phyloP scores from a whole-genome alignment of 2,888 invertebrate species.

The Odontocerum albicorne region DNA sequence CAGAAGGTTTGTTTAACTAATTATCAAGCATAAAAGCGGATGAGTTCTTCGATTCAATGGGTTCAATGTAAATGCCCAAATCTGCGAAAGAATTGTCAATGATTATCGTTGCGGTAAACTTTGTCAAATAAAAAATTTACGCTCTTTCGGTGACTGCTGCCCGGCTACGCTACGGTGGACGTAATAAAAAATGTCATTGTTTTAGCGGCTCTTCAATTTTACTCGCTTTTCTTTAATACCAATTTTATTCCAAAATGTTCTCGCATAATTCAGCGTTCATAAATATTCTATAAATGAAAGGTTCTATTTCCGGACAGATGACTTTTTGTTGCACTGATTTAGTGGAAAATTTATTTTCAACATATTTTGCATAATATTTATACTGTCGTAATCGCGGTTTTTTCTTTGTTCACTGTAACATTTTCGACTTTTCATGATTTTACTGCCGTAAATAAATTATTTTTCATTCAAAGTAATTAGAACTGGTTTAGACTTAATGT shows the following conservation, averaged over 20 bases:
- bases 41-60: no score
- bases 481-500: no score
- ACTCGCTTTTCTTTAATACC: slow-evolving; percentile 20
- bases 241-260: slow-evolving; percentile 12
- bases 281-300: slow-evolving; percentile 22
- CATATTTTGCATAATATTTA: no score
- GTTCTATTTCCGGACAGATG: no score
- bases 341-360: no score
- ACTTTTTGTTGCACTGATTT: not conserved
- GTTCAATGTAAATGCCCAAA: no score
- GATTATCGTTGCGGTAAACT: slow-evolving; percentile 23
- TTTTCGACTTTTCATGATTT: no score
- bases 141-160: slow-evolving; percentile 8
- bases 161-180: slow-evolving; percentile 14
- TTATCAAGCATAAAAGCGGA: slow-evolving; percentile 12
- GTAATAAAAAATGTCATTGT: slow-evolving; percentile 23
- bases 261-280: slow-evolving; percentile 11
- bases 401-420: no score
- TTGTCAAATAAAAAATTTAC: slow-evolving; percentile 10
- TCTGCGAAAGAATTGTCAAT: slow-evolving; percentile 22
- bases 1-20: no score
- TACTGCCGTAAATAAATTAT: no score
- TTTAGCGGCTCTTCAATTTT: slow-evolving; percentile 12
- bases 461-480: no score
- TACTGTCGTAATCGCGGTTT: no score